Evolutionary conservation across 1,140 invertebrate genomes (phyloP).

Genomic region (Forficula auricularia): DNA sequence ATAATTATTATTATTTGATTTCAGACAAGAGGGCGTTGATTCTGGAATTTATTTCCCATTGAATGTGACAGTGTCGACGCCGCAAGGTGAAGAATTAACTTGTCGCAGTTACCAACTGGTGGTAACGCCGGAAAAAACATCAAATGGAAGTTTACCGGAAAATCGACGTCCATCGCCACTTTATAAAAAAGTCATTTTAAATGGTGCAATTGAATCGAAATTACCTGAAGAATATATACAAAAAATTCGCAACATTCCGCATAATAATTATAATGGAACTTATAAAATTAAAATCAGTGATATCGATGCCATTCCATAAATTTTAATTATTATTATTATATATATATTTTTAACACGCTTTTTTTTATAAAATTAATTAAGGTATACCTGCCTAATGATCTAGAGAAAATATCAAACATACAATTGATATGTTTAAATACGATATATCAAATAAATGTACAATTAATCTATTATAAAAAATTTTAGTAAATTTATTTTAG

Average conservation of each 20-base stretch:
- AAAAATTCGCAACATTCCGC: conserved; percentile 37
- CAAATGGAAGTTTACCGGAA: conserved; percentile 23
- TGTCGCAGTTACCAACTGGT: conserved; percentile 51
- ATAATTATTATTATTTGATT: conserved; percentile 14
- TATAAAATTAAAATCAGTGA: neutral
- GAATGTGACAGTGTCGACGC: conserved; percentile 35
- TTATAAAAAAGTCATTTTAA: conserved; percentile 39
- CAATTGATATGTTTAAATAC: too few species aligned
- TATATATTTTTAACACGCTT: too few species aligned
- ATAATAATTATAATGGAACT: conserved; percentile 43
- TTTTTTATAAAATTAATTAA: too few species aligned
- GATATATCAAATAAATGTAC: too few species aligned
- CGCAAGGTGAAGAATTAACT: conserved; percentile 28
- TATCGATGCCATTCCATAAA: too few species aligned
- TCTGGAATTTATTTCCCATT: conserved; percentile 46
- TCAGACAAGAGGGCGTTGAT: conserved; percentile 56
- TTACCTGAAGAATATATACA: conserved; percentile 48
- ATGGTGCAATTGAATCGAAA: conserved; percentile 47
- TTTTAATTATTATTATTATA: too few species aligned
- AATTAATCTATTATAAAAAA: too few species aligned
- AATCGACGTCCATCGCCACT: conserved; percentile 47
- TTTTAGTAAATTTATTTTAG: too few species aligned
- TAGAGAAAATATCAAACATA: too few species aligned
- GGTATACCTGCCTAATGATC: too few species aligned
- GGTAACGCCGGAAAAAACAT: conserved; percentile 25